Conservation (phyloP, 2,888 invertebrate species). For the Rhingia rostrata region DNA sequence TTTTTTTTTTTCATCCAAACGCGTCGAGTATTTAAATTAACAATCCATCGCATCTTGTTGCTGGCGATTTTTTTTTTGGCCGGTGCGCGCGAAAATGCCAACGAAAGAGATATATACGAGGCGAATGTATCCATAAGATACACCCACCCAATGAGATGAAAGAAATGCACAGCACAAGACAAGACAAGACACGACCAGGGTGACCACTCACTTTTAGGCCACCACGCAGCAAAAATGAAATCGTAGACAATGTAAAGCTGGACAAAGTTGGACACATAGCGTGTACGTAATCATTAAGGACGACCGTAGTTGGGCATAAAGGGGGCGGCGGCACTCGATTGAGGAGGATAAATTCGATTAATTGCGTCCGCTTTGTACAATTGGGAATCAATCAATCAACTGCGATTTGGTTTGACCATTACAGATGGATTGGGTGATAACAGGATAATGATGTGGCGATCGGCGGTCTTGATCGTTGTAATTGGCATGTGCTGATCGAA, state of each 20-base stretch:
- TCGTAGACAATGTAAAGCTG: constrained; percentile 15
- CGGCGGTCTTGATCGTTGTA: not conserved
- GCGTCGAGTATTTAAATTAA: constrained; percentile 57
- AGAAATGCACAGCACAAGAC: constrained; percentile 3
- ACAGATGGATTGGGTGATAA: constrained; percentile 32
- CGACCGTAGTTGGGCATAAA: constrained; percentile 32
- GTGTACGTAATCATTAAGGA: constrained; percentile 41
- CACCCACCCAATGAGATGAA: constrained; percentile 18
- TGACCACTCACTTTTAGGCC: constrained; percentile 32
- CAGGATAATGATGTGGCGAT: not conserved
- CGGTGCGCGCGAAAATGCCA: not conserved
- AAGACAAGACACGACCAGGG: not conserved
- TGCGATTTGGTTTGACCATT: constrained; percentile 9
- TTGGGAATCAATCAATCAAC: constrained; percentile 47
- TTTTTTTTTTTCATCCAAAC: constrained; percentile 21
- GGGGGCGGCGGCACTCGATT: constrained; percentile 19
- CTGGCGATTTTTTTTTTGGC: constrained; percentile 33
- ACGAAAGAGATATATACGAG: not conserved
- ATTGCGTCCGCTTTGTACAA: constrained; percentile 43
- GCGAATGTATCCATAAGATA: constrained; percentile 16
- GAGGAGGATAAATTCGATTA: constrained; percentile 32
- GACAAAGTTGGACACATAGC: constrained; percentile 15
- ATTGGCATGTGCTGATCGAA: constrained; percentile 21
- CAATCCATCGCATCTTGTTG: constrained; percentile 19
- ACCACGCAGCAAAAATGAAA: constrained; percentile 18